These are phyloP conservation scores for Tarsius wallacei DNA, from an alignment of 2,797 vertebrate species.

Conservation along the genomic window DNA sequence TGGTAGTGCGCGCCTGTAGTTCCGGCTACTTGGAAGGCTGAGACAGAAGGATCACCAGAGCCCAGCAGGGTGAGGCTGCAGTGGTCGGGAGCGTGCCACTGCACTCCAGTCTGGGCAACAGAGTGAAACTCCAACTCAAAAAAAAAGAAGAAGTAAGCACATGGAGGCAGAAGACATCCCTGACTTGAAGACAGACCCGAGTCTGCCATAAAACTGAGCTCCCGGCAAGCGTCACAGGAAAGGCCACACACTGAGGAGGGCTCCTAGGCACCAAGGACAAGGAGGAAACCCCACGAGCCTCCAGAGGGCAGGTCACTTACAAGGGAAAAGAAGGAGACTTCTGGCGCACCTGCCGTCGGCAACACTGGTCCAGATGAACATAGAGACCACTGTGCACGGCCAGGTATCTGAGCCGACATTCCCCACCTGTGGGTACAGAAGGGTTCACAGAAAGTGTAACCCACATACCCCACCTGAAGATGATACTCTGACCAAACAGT, in stretches of 20 bases:
- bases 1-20: no score
- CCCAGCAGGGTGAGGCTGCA: no score
- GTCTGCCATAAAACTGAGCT: background rate
- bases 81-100: no score
- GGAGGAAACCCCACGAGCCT: background rate
- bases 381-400: background rate
- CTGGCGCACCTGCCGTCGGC: background rate
- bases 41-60: no score
- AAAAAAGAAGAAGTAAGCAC: background rate
- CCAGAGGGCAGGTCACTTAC: background rate
- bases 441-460: background rate
- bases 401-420: background rate
- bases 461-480: background rate
- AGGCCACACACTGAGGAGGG: background rate
- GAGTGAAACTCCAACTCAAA: no score
- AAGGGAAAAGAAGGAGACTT: background rate
- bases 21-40: no score
- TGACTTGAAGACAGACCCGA: background rate
- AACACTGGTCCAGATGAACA: background rate
- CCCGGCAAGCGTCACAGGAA: background rate
- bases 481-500: background rate
- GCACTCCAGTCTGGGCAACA: no score
- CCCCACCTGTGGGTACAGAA: background rate
- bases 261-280: background rate
- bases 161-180: background rate